Evolutionary conservation across 2,797 vertebrate species (phyloP).

Genomic region (Salarias fasciatus): DNA sequence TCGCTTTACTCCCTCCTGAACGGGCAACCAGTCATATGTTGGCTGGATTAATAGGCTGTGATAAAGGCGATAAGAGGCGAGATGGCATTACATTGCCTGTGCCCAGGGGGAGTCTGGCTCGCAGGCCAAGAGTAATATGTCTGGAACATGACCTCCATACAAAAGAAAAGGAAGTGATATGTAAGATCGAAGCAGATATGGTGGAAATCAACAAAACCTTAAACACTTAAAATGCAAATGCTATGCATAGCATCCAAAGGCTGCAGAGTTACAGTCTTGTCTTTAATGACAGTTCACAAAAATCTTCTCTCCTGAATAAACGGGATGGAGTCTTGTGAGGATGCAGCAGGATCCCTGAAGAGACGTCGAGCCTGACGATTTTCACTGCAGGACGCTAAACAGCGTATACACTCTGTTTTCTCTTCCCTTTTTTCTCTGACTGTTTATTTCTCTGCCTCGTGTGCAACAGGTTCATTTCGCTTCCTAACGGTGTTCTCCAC

Average conservation of each 20-base stretch:
- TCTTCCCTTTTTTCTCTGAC: slow-evolving; percentile 19
- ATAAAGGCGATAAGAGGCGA: slow-evolving; percentile 17
- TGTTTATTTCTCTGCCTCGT: slow-evolving; percentile 3
- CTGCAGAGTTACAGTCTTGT: too few species aligned
- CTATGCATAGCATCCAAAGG: not conserved
- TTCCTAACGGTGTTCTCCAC: slow-evolving; percentile 95
- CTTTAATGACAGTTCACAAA: not conserved
- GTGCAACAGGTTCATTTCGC: slow-evolving; percentile 87
- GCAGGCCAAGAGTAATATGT: slow-evolving; percentile 2
- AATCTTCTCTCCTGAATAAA: slow-evolving; percentile 16
- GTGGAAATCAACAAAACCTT: slow-evolving; percentile 1
- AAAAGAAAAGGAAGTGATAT: slow-evolving; percentile 2
- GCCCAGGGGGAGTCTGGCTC: not conserved
- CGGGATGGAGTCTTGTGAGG: slow-evolving; percentile 29
- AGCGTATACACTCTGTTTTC: slow-evolving; percentile 13
- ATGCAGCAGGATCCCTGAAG: slow-evolving; percentile 25
- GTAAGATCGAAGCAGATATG: slow-evolving; percentile 2
- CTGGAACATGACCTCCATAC: slow-evolving; percentile 12
- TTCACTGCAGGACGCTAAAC: slow-evolving; percentile 14
- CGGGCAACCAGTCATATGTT: slow-evolving; percentile 19
- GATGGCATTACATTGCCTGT: slow-evolving; percentile 10
- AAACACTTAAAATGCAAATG: not conserved
- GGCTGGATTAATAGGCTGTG: slow-evolving; percentile 28
- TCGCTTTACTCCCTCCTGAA: not conserved
- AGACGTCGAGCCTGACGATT: slow-evolving; percentile 29